These are phyloP conservation scores for Hylaeus volcanicus DNA, from an alignment of 1,140 invertebrate species.

Conservation along the genomic window DNA sequence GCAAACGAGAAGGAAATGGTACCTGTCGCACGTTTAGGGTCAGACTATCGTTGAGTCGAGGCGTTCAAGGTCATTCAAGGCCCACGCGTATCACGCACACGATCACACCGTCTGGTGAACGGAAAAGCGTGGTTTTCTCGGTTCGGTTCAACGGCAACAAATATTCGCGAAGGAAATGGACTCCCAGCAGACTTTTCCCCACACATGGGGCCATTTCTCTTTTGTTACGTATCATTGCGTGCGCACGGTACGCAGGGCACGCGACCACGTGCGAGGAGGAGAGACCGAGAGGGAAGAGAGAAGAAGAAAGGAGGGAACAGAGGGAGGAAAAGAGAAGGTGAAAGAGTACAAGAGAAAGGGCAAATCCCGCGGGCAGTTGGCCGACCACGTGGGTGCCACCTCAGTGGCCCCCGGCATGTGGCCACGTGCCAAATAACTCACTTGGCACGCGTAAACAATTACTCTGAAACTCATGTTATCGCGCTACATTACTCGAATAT, in stretches of 20 bases:
- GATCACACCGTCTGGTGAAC: neutral
- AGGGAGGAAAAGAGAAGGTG: constrained; percentile 10
- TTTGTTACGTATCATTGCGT: constrained; percentile 18
- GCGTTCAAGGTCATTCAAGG: too few species aligned
- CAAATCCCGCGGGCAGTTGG: constrained; percentile 57
- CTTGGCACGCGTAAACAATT: constrained; percentile 78
- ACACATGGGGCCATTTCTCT: neutral
- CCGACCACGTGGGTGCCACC: constrained; percentile 68
- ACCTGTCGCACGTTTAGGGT: too few species aligned
- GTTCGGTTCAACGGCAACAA: neutral
- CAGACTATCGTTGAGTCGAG: too few species aligned
- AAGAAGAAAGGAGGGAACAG: neutral
- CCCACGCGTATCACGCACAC: too few species aligned
- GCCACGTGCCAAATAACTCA: constrained; percentile 75
- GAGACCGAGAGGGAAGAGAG: neutral
- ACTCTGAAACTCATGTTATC: constrained; percentile 71
- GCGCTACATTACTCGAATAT: constrained; percentile 66
- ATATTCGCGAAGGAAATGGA: neutral
- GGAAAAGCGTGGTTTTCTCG: neutral
- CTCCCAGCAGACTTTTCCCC: neutral
- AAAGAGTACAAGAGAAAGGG: constrained; percentile 24
- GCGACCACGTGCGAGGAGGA: neutral
- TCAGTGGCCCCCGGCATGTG: constrained; percentile 49
- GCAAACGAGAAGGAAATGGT: too few species aligned
- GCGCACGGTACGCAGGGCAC: constrained; percentile 12